phyloP scores from a whole-genome alignment of 2,888 invertebrate genomes.

The Opisthograptis luteolata region DNA sequence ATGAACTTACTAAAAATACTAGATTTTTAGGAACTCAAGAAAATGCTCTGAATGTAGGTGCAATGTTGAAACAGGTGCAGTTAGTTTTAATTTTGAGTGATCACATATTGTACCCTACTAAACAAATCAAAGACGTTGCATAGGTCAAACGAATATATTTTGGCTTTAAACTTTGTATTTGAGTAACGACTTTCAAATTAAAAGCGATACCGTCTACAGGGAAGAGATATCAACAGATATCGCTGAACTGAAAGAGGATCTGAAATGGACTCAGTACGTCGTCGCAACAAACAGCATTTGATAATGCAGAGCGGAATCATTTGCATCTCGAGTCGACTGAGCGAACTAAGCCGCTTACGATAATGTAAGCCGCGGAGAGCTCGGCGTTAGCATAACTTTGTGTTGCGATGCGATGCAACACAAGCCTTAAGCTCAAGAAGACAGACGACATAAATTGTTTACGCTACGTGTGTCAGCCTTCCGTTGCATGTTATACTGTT shows the following conservation, averaged over 20 bases:
- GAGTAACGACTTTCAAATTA: no score
- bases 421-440: conserved; percentile 26
- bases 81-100: no score
- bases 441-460: conserved; percentile 34
- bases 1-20: no score
- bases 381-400: conserved; percentile 56
- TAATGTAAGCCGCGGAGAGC: conserved; percentile 55
- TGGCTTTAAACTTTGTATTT: no score
- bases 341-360: conserved; percentile 51
- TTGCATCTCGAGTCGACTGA: conserved; percentile 47
- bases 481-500: background rate
- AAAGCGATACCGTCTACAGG: background rate
- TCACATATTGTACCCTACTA: no score
- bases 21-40: no score
- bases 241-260: background rate
- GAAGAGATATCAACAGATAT: conserved; percentile 1
- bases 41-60: no score
- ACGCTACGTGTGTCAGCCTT: conserved; percentile 31
- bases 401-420: conserved; percentile 28
- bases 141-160: no score
- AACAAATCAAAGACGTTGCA: no score
- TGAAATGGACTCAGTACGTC: background rate
- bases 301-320: conserved; percentile 36
- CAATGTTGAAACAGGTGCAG: no score
- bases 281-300: conserved; percentile 23